A percentile compares a stretch with the other conserved stretches of the same genome.
Evolutionary conservation across 2,888 invertebrate genomes (phyloP).

Genomic region (Beris morrisii): DNA sequence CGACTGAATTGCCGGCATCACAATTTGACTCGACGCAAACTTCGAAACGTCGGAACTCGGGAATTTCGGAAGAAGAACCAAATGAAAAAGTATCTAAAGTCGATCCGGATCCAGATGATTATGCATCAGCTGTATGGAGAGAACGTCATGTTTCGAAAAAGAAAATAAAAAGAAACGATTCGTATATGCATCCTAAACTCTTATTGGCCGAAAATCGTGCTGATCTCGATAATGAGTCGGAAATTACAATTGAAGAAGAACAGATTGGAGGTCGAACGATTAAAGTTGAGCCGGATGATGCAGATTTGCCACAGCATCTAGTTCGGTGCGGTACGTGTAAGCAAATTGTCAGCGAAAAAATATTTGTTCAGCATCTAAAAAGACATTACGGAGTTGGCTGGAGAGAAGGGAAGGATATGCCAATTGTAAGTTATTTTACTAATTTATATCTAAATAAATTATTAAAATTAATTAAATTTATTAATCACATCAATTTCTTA

Average conservation of each 20-base stretch:
- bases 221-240: slow-evolving; percentile 43
- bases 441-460: neutral
- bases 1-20: no score
- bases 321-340: slow-evolving; percentile 51
- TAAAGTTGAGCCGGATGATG: neutral
- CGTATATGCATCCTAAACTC: slow-evolving; percentile 46
- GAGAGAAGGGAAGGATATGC: slow-evolving; percentile 42
- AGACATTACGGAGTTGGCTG: slow-evolving; percentile 54
- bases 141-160: neutral
- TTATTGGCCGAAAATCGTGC: slow-evolving; percentile 47
- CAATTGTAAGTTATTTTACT: slow-evolving; percentile 42
- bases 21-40: no score
- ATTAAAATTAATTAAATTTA: no score
- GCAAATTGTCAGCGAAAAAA: slow-evolving; percentile 35
- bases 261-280: neutral
- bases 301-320: slow-evolving; percentile 16
- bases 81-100: neutral
- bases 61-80: neutral
- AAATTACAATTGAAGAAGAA: slow-evolving; percentile 1
- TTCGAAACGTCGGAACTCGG: no score
- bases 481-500: no score
- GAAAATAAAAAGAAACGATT: slow-evolving; percentile 15
- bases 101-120: neutral
- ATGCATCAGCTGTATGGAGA: neutral
- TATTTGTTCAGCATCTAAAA: slow-evolving; percentile 47